Evolutionary conservation across 2,797 vertebrate species (phyloP).

Genomic region (Thripadectes ignobilis): DNA sequence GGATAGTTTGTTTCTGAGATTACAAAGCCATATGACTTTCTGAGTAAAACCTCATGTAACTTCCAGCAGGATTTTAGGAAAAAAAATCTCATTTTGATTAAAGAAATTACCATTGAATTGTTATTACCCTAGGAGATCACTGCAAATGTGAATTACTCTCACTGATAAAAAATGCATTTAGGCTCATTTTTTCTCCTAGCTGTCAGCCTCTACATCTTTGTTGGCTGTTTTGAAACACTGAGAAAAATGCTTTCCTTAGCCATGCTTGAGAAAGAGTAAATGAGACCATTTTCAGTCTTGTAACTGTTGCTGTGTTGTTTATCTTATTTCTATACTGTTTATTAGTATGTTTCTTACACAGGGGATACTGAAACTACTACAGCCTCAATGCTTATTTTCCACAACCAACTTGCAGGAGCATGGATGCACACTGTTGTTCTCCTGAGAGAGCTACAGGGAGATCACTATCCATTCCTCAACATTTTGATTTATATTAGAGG

Average conservation of each 20-base stretch:
- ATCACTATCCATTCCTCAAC: neutral
- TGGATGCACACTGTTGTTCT: neutral
- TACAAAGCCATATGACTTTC: neutral
- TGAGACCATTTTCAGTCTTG: no score
- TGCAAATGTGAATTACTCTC: neutral
- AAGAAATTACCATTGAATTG: neutral
- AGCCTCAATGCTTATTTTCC: neutral
- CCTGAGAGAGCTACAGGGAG: neutral
- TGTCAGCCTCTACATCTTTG: neutral
- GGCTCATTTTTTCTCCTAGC: neutral
- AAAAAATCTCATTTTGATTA: neutral
- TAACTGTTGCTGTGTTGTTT: neutral
- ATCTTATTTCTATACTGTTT: neutral
- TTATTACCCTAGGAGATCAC: neutral
- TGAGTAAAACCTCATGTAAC: neutral
- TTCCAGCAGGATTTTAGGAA: neutral
- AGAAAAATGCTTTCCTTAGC: neutral
- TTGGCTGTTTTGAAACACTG: neutral
- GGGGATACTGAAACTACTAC: neutral
- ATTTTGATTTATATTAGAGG: neutral
- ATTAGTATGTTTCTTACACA: neutral
- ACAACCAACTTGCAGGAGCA: neutral
- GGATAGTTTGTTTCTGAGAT: neutral
- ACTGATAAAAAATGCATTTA: neutral
- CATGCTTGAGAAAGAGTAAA: neutral